These are phyloP conservation scores for Scartelaos histophorus DNA, from an alignment of 2,113 vertebrate genomes.

Conservation along the genomic window DNA sequence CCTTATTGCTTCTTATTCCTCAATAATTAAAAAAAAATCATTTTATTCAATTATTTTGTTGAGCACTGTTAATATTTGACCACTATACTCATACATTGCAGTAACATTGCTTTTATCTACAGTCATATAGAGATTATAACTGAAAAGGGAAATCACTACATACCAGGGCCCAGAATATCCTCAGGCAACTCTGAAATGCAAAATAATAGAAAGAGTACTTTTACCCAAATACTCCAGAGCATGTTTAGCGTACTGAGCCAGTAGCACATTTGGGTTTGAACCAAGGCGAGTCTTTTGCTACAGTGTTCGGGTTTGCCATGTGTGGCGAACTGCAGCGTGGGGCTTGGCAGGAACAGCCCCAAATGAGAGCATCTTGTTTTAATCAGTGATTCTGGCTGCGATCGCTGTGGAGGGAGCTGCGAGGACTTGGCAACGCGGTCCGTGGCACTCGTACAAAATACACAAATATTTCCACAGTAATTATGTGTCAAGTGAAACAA, in stretches of 20 bases:
- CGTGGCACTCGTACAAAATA: constrained; percentile 82
- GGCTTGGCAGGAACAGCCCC: constrained; percentile 75
- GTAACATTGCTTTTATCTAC: no score
- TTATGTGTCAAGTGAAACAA: constrained; percentile 85
- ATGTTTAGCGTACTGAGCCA: constrained; percentile 33
- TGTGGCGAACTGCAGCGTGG: constrained; percentile 62
- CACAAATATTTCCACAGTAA: constrained; percentile 84
- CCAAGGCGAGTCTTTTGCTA: constrained; percentile 53
- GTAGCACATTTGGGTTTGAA: constrained; percentile 63
- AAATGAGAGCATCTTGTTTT: constrained; percentile 83
- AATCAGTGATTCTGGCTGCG: constrained; percentile 81
- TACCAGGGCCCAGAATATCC: not conserved
- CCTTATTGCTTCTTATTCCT: no score
- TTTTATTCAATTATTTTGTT: no score
- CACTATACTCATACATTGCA: no score
- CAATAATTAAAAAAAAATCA: no score
- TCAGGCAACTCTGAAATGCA: not conserved
- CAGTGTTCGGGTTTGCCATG: constrained; percentile 68
- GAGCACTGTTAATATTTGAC: no score
- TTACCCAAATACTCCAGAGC: not conserved
- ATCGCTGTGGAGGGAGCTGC: constrained; percentile 74
- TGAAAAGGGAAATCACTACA: not conserved
- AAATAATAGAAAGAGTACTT: not conserved
- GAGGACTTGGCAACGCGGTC: constrained; percentile 78
- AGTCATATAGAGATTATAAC: not conserved